Base-by-base conservation (phyloP, 2,888 invertebrate species). In the Phyllotreta striolata region DNA sequence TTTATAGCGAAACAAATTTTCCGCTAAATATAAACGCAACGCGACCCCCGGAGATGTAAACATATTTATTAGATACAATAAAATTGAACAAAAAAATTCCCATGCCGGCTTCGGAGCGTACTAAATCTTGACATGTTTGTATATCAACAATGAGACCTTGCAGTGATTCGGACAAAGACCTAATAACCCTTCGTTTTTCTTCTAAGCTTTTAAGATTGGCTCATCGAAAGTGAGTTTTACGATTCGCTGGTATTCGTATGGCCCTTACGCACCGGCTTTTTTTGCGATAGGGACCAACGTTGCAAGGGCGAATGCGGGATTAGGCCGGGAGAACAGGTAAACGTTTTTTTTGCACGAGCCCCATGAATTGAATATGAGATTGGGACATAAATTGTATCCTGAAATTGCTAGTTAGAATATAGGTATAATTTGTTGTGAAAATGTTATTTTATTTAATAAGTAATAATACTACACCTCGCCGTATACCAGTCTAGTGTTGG, bases 81-180 rank as follows among this genome's bases (percentile, higher is more conserved):
- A 66, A 66, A 64, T 55, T 58, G 46, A 34, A 55, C 52, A 61
- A 62, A 63, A 66, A 59, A 63, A 57, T 51, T 66, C 63, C 59
- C 54, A 63, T 47, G 39, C 43, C 51, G 51, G 52, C 24, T 58
- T 55, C 51, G 35, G 49, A 66, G 61, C 41, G 64, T 41, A 63
- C 57, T 64, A 64, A 66, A 63, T 55, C 14, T 63, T 64, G 73
- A 73, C 72, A 70, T 74, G 74, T 74, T 74, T 74, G 24, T 24
- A 74, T 60, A 54, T 74, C 74, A 73, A 74, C 72, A 71, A 62
- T 56, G 56, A 63, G 37, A 55, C 49, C 57, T 44, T 46, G 52
- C 13, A 43, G 43, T 58, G 40, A 55, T 58, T 56, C 54, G 55
- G 56, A 67, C 56, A 63, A 67, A 66, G 67, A 62, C 58, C 54